Evolutionary conservation across 1,140 invertebrate species (phyloP).

Genomic region (Steinernema khuongi): DNA sequence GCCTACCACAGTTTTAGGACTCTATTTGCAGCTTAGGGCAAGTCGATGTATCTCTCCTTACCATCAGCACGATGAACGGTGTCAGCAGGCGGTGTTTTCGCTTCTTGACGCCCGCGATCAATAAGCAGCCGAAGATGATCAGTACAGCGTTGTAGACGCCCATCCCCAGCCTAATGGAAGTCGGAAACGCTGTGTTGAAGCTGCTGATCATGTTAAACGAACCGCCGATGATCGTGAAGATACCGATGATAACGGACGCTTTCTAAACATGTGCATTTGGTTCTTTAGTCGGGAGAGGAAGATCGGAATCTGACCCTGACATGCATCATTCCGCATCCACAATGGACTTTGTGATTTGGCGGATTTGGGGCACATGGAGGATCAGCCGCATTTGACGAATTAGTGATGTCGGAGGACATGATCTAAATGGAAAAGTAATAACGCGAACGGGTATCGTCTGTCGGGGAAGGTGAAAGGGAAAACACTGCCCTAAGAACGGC

Average conservation of each 20-base stretch:
- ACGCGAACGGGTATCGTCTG: no score
- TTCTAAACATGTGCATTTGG: background rate
- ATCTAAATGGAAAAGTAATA: no score
- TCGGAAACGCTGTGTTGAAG: background rate
- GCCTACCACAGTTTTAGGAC: no score
- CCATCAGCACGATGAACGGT: background rate
- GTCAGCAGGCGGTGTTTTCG: constrained; percentile 1
- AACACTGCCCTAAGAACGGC: no score
- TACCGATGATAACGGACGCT: background rate
- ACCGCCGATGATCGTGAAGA: background rate
- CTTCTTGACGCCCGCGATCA: background rate
- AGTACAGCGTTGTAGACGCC: background rate
- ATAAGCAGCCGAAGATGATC: constrained; percentile 3
- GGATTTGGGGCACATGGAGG: background rate
- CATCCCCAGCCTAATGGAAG: background rate
- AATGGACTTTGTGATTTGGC: constrained; percentile 2
- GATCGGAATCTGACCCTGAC: background rate
- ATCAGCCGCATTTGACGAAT: background rate
- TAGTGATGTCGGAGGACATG: no score
- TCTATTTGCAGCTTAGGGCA: no score
- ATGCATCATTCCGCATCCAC: background rate
- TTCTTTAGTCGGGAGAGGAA: background rate
- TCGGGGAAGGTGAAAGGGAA: no score
- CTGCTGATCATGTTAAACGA: background rate
- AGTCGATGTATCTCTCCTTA: no score